Evolutionary conservation across 2,113 vertebrate species (phyloP).

Genomic region (Aegithalos caudatus): DNA sequence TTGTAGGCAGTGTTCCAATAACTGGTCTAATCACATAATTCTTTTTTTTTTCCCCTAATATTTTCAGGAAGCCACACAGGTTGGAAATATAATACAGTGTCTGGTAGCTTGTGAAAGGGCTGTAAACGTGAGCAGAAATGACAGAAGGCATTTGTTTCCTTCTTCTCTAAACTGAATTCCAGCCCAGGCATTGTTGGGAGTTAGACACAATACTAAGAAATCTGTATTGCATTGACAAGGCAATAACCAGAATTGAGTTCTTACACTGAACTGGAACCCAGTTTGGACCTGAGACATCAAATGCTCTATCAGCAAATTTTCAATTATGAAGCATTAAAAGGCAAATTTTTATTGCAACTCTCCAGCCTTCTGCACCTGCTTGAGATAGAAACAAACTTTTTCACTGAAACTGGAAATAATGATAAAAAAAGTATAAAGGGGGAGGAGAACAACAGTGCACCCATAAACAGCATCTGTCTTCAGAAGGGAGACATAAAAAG

Average conservation of each 20-base stretch:
- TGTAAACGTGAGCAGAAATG: neutral
- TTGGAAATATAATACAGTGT: neutral
- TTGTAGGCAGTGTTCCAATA: neutral
- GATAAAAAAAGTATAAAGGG: neutral
- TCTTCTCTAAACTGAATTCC: neutral
- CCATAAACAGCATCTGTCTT: neutral
- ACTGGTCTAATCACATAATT: neutral
- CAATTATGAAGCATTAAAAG: neutral
- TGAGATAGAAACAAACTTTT: neutral
- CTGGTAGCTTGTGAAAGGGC: neutral
- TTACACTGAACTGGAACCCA: neutral
- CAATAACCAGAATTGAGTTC: neutral
- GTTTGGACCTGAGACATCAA: neutral
- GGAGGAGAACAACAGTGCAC: neutral
- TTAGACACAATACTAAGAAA: neutral
- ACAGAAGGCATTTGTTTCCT: neutral
- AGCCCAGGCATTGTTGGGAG: neutral
- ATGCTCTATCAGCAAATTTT: neutral
- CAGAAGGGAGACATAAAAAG: neutral
- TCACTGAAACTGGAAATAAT: neutral
- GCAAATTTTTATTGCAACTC: neutral
- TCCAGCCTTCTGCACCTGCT: neutral
- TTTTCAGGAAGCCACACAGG: neutral
- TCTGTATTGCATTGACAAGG: neutral
- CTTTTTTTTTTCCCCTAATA: neutral